Evolutionary conservation across 1,140 invertebrate species (phyloP), one percentile per base, ranked within the genome.

Genomic region (Spodoptera litura): DNA sequence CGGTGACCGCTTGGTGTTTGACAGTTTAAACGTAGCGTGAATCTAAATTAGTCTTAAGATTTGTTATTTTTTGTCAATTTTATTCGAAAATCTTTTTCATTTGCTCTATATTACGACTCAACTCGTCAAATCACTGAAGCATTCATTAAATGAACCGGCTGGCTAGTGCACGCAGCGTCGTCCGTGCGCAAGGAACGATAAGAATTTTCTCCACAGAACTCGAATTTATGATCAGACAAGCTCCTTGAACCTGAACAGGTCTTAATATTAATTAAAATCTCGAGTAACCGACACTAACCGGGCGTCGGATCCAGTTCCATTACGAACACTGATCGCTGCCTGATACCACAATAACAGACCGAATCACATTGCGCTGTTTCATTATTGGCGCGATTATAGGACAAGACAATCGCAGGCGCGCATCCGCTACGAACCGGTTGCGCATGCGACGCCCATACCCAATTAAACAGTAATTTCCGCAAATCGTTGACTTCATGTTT

Each of bases 401-500:
- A 59, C 55, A 13, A 62, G 58, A 75, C 72, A 61, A 51, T 61
- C 44, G 61, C 56, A 25, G n/a, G 20, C 68, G 53, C 31, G 20
- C 68, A 71, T 71, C 52, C 62, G 71, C 66, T 35, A 11, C 56
- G 38, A 51, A 77, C 82, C 73, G 82, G 79, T 81, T 56, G 56
- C 78, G 81, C 53, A 13, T 51, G 74, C 51, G 71, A 72, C 75
- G 74, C 74, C 78, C 55, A 78, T 78, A 76, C 78, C 62, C 82
- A 83, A 83, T 81, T 83, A 83, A 74, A 81, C 25, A 66, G 62
- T 70, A 77, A 83, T 81, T 81, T 83, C 78, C 82, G 82, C 78
- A 81, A 83, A 79, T 74, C 58, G 64, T 62, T 58, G 49, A 53
- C 68, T 56, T 53, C 56, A 68, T 59, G 35, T 58, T 79, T 79